Percentiles rank a stretch among this genome's conserved stretches.
These are phyloP conservation scores for Pseudomyrmex sp. DNA, from an alignment of 1,140 invertebrate genomes.

Conservation along the genomic window DNA sequence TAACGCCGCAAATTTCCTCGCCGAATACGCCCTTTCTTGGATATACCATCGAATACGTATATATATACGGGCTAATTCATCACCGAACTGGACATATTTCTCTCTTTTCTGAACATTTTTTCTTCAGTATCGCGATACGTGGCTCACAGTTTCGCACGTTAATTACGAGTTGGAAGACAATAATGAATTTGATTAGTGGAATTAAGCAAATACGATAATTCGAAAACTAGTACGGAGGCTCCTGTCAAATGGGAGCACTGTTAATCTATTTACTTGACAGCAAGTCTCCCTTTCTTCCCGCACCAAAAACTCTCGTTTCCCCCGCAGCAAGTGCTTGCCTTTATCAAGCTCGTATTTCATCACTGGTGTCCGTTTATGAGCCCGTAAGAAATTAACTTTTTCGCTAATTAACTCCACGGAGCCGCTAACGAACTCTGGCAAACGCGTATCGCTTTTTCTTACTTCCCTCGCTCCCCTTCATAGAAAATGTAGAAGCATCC, in stretches of 20 bases:
- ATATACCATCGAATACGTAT: background rate
- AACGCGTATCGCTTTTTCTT: constrained; percentile 76
- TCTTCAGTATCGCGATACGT: background rate
- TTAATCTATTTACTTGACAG: constrained; percentile 68
- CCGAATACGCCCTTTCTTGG: background rate
- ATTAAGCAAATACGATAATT: constrained; percentile 5
- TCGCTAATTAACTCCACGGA: constrained; percentile 84
- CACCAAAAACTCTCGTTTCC: constrained; percentile 80
- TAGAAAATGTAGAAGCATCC: constrained; percentile 22
- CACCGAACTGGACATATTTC: background rate
- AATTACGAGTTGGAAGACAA: background rate
- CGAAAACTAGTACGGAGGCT: constrained; percentile 14
- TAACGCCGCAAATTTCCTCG: constrained; percentile 7
- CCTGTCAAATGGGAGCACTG: constrained; percentile 49
- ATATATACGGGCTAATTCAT: constrained; percentile 2
- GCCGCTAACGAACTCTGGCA: constrained; percentile 82
- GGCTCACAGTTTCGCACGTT: no score
- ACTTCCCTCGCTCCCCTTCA: constrained; percentile 24
- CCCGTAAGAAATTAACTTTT: constrained; percentile 84
- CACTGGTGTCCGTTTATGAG: constrained; percentile 81
- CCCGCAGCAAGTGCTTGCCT: constrained; percentile 74
- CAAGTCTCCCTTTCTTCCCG: constrained; percentile 62
- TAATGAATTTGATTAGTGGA: background rate
- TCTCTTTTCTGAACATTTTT: background rate
- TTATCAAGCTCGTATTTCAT: constrained; percentile 85